phyloP scores from a whole-genome alignment of 2,797 vertebrate species.

The Centropyge bicolor region DNA sequence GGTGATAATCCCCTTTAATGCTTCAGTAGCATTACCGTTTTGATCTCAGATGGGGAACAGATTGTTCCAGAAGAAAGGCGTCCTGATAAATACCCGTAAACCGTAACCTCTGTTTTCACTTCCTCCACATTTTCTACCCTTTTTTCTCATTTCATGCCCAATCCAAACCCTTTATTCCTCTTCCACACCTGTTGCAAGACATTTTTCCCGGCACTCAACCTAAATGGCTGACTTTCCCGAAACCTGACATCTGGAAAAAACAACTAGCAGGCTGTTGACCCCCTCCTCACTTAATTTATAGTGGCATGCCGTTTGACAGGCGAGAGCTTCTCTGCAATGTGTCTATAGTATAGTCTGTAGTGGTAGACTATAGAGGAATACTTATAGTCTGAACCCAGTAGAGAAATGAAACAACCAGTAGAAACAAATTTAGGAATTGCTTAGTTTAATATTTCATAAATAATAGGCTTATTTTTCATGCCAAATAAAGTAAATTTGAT shows the following conservation, averaged over 20 bases:
- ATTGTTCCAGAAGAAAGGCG: conserved; percentile 59
- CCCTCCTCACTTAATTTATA: conserved; percentile 75
- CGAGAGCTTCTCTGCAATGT: conserved; percentile 31
- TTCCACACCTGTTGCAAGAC: conserved; percentile 82
- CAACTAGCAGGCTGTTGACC: conserved; percentile 45
- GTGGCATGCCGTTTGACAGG: conserved; percentile 58
- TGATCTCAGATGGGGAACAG: conserved; percentile 56
- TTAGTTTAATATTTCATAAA: background rate
- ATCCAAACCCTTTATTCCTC: conserved; percentile 7
- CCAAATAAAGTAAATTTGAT: background rate
- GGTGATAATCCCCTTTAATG: conserved; percentile 55
- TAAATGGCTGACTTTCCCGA: conserved; percentile 73
- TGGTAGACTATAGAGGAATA: background rate
- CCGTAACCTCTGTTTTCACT: conserved; percentile 37
- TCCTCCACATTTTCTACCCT: conserved; percentile 55
- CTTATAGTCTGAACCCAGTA: background rate
- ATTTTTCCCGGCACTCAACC: conserved; percentile 72
- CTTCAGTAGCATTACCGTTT: conserved; percentile 49
- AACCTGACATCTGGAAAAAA: conserved; percentile 84
- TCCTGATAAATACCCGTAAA: conserved; percentile 48
- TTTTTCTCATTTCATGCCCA: conserved; percentile 40
- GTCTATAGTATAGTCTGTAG: conserved; percentile 12
- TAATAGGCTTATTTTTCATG: background rate
- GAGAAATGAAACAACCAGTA: background rate
- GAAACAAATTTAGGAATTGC: background rate